Evolutionary conservation across 2,113 vertebrate genomes (phyloP), one percentile per base, ranked within the genome.

Genomic region (Microtus pennsylvanicus): DNA sequence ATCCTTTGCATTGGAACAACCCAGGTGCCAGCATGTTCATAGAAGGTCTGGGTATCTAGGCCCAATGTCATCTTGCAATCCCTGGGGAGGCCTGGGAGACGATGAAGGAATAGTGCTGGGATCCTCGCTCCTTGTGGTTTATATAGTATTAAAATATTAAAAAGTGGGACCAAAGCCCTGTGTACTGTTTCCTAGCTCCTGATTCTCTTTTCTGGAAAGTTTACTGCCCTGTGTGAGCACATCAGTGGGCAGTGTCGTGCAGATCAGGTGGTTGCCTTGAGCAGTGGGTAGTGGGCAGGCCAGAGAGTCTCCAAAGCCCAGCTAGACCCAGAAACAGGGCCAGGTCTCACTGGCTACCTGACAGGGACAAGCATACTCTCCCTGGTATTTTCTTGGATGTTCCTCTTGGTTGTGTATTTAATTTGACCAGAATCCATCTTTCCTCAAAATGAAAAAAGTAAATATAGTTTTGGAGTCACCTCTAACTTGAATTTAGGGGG

Each of bases 91-190:
- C 14, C 11, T 75, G 19, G 52, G n/a, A 17, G 33, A 26, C 26
- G 35, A 30, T 0, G 1, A 61, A 42, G 3, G 3, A 0, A 7
- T 3, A 5, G 11, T 9, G 17, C 47, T 55, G 8, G 1, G 13
- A 8, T 55, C 67, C 47, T 45, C 11, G 89, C 74, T 96, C 45
- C 42, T 45, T 3, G 19, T 22, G 21, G 42, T 14, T 11, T 61
- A 5, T 33, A 26, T 0, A 0, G 14, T 38, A 42, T 81, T 69
- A n/a, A 70, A 0, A 11, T 38, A 42, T 81, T 69, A n/a, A 70
- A 30, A 92, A 77, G 67, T 35, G 38, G 28, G 26, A 28, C 75
- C 19, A 22, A 58, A 19, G 30, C 45, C 63, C 19, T 55, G 35
- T 81, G 91, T 89, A 55, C 72, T 26, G 45, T 76, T 93, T 78